Conservation (phyloP, 1,140 invertebrate species). For the Babylonia areolata region DNA sequence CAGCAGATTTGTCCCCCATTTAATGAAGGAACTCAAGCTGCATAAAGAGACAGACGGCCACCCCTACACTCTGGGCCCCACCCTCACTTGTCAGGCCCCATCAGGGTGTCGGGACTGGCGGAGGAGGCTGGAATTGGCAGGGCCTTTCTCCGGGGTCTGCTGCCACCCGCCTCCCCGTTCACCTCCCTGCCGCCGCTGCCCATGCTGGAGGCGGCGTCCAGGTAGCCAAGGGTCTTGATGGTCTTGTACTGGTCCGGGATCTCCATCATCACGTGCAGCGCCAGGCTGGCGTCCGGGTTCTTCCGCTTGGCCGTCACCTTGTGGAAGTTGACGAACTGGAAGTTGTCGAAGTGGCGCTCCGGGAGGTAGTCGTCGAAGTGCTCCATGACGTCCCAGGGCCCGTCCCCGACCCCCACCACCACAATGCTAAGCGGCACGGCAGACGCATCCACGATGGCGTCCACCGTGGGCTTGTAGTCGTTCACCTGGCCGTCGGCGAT, state of each 20-base stretch:
- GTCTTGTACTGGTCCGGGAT: conserved; percentile 79
- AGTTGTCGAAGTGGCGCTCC: conserved; percentile 79
- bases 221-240: conserved; percentile 75
- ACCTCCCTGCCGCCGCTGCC: neutral
- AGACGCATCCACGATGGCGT: conserved; percentile 79
- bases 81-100: neutral
- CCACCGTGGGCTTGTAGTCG: conserved; percentile 75
- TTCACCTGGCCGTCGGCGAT: conserved; percentile 79
- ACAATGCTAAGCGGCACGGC: conserved; percentile 79
- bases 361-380: conserved; percentile 79
- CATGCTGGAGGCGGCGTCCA: neutral
- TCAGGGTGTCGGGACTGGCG: neutral
- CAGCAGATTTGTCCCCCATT: no score
- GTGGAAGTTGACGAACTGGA: conserved; percentile 80
- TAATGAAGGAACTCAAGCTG: neutral
- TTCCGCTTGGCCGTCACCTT: conserved; percentile 70
- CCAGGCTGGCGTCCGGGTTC: conserved; percentile 77
- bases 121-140: neutral
- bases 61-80: neutral
- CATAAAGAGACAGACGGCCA: neutral
- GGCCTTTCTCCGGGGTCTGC: neutral
- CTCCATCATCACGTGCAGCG: conserved; percentile 78
- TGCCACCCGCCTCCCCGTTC: neutral
- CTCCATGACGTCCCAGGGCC: conserved; percentile 79
- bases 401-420: conserved; percentile 80